These are phyloP conservation scores for Ascidia mentula DNA, from an alignment of 23 tunicate genomes.

Conservation along the genomic window DNA sequence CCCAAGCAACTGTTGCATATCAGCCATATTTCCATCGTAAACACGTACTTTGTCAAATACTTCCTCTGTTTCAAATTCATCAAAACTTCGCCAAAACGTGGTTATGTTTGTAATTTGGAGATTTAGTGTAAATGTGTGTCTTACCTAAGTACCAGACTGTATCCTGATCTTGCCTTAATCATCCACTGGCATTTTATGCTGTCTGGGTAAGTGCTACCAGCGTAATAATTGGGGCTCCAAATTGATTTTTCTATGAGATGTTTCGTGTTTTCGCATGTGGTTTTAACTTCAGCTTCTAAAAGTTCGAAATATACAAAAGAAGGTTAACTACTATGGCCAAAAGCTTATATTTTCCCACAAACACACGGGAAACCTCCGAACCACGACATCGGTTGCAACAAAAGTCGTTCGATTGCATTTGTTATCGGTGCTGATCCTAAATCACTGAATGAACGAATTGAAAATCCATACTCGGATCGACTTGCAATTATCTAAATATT, in stretches of 20 bases:
- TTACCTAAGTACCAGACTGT: conserved; percentile 28
- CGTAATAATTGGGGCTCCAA: conserved; percentile 69
- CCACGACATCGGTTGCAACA: conserved; percentile 43
- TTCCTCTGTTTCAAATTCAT: conserved; percentile 54
- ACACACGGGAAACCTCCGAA: conserved; percentile 62
- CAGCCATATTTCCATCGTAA: conserved; percentile 60
- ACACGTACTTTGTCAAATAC: conserved; percentile 61
- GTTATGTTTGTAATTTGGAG: too few species aligned
- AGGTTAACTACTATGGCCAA: background rate
- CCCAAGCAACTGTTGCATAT: conserved; percentile 34
- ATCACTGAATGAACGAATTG: conserved; percentile 18
- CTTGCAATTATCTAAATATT: conserved; percentile 28
- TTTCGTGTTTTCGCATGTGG: conserved; percentile 61
- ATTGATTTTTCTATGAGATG: conserved; percentile 40
- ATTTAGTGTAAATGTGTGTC: too few species aligned
- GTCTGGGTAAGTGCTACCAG: conserved; percentile 26
- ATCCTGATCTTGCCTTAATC: conserved; percentile 64
- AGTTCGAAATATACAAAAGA: background rate
- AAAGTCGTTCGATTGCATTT: background rate
- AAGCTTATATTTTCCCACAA: background rate
- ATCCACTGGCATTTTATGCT: conserved; percentile 54
- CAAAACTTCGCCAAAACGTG: conserved; percentile 51
- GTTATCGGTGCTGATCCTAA: conserved; percentile 24
- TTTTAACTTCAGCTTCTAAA: conserved; percentile 47
- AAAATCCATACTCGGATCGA: conserved; percentile 37